Conservation (phyloP, 2,113 vertebrate genomes). For the Martes martes region DNA sequence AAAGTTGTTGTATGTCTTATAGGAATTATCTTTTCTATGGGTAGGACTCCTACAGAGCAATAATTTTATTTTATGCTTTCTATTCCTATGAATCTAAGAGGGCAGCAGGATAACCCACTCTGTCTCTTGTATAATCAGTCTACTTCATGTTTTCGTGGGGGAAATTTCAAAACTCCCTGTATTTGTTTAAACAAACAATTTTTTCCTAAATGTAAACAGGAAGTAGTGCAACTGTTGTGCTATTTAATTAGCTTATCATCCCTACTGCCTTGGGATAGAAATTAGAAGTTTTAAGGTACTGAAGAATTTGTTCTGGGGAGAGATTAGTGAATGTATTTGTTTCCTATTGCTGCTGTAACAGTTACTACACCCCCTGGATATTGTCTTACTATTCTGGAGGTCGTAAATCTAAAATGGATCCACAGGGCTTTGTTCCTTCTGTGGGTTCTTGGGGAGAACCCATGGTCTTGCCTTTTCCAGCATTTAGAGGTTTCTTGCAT, state of each 20-base stretch:
- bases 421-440: neutral
- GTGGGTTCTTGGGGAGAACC: neutral
- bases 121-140: neutral
- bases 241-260: neutral
- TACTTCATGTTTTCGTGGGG: neutral
- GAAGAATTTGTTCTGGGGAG: neutral
- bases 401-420: neutral
- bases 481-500: rapidly evolving
- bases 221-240: neutral
- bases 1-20: neutral
- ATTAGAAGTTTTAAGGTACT: neutral
- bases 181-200: neutral
- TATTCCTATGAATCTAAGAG: neutral
- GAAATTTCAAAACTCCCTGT: neutral
- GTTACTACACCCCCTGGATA: neutral
- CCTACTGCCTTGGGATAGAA: neutral
- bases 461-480: neutral
- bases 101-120: neutral
- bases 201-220: neutral
- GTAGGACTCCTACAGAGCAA: neutral
- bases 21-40: neutral
- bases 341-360: neutral
- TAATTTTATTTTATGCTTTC: neutral
- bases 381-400: neutral
- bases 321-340: neutral